Evolutionary conservation across 1,140 invertebrate genomes (phyloP), one percentile per base, ranked within the genome.

Genomic region (Caenorhabditis latens): DNA sequence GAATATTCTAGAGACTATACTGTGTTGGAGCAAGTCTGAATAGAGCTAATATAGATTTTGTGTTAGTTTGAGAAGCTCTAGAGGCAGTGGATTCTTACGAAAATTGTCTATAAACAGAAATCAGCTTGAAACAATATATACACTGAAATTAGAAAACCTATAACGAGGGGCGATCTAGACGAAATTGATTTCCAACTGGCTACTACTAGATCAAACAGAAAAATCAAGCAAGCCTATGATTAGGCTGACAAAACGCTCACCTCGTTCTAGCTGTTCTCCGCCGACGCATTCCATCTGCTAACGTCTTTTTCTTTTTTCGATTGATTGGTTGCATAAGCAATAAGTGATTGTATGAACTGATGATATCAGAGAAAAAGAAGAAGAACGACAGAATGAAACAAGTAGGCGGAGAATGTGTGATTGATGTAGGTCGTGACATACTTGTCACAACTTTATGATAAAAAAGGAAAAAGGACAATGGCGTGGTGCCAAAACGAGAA

Each of bases 241-340:
- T 9, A 79, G 40, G 46, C 7, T 42, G n/a, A 24, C 61, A 24
- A 24, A 14, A 58, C 24, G 21, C 46, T 79, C 71, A 79, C 71
- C 71, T 79, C 71, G 40, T 50, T 50, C 43, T 79, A 79, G 71
- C 40, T 79, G 71, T 79, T 79, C 71, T 50, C n/a, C n/a, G 9
- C 11, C 46, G 71, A 42, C 71, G 71, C 71, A 79, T 79, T 79
- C 46, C 13, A 2, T 50, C 40, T 63, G 24, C 55, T n/a, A 58
- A 63, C 65, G 43, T 4, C 19, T 71, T 71, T 42, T 71, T 71
- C 8, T 46, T 42, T 14, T 9, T 65, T 40, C 63, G 16, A 71
- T 71, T 46, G 67, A 43, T 46, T 50, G 71, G 42, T 79, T 71
- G 65, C 61, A 40, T 40, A 65, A 65, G 46, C 16, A n/a, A 9